Evolutionary conservation across 2,797 vertebrate species (phyloP).

Genomic region (Eulemur rubriventer): DNA sequence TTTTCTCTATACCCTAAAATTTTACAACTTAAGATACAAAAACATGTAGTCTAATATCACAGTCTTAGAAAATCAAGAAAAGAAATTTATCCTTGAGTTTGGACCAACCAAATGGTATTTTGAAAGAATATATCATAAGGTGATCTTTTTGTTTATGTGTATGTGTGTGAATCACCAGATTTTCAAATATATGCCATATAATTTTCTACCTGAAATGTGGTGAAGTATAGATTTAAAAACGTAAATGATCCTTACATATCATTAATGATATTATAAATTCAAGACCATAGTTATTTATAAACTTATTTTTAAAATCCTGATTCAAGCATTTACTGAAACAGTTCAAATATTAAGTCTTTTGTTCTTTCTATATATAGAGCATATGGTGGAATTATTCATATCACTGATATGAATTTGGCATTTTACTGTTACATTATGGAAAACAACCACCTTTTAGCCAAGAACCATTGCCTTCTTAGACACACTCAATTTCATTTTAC

Average conservation of each 20-base stretch:
- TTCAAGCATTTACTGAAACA: constrained; percentile 13
- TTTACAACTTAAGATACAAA: not conserved
- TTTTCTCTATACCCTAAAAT: not conserved
- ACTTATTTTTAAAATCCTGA: not conserved
- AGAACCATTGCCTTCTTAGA: not conserved
- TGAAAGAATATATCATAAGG: not conserved
- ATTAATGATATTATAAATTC: not conserved
- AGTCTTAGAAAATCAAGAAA: not conserved
- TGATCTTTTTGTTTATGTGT: not conserved
- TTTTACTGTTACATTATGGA: constrained; percentile 43
- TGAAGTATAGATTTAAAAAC: not conserved
- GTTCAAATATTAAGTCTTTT: constrained; percentile 1
- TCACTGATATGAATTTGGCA: not conserved
- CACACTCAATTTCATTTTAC: constrained; percentile 1
- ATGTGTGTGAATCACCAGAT: not conserved
- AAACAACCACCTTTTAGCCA: not conserved
- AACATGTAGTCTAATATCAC: not conserved
- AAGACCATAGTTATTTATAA: not conserved
- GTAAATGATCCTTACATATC: not conserved
- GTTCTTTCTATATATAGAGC: not conserved
- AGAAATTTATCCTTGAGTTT: not conserved
- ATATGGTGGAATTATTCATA: not conserved
- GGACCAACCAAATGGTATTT: constrained; percentile 6
- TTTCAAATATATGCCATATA: not conserved
- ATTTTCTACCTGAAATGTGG: not conserved